Conservation (phyloP, 2,888 invertebrate species). For the Mellilla xanthometata region DNA sequence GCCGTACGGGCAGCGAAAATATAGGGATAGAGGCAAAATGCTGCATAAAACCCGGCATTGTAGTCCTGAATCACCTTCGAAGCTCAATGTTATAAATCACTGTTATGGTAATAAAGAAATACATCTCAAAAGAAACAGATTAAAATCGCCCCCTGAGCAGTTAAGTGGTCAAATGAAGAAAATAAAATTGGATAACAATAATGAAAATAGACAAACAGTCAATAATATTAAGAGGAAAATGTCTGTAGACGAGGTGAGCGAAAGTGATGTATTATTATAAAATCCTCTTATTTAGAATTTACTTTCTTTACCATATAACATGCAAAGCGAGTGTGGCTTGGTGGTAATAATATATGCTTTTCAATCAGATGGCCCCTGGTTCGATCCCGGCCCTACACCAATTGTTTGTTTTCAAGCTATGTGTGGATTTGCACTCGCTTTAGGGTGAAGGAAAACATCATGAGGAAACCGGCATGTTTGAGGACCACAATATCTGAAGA, state of each 20-base stretch:
- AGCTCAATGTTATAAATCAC: slow-evolving; percentile 34
- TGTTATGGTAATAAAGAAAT: slow-evolving; percentile 35
- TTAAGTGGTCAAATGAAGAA: slow-evolving; percentile 64
- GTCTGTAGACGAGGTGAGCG: slow-evolving; percentile 58
- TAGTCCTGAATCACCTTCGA: slow-evolving; percentile 48
- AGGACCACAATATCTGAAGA: no score
- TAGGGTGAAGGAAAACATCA: no score
- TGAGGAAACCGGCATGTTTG: no score
- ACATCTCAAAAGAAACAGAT: slow-evolving; percentile 43
- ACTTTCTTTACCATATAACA: no score
- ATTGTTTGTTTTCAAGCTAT: no score
- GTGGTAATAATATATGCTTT: no score
- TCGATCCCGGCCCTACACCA: no score
- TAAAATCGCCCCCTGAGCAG: slow-evolving; percentile 65
- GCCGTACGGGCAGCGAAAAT: slow-evolving; percentile 71
- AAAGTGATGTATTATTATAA: no score
- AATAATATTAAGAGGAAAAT: slow-evolving; percentile 60
- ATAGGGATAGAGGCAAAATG: slow-evolving; percentile 65
- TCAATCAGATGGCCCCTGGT: no score
- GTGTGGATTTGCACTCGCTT: no score
- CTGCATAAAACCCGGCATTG: slow-evolving; percentile 57
- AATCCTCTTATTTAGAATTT: no score
- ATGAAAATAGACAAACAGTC: slow-evolving; percentile 14
- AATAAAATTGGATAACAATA: slow-evolving; percentile 61
- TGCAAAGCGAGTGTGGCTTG: no score